phyloP scores from a whole-genome alignment of 2,888 invertebrate species.

The Parapristionchus giblindavisi region DNA sequence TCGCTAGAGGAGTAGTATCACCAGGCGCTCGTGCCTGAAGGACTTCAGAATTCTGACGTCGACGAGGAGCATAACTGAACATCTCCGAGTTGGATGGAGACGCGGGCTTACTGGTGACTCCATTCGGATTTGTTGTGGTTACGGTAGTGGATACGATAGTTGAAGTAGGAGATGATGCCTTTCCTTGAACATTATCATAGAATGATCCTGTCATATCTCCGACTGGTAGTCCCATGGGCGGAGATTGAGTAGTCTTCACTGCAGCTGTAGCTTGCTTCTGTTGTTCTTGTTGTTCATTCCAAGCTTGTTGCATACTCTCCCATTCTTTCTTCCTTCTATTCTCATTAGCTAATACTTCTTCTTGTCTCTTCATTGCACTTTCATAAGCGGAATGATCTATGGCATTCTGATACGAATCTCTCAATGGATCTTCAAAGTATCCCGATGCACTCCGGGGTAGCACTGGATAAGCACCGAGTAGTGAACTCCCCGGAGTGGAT shows the following conservation, averaged over 20 bases:
- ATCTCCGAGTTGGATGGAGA: constrained; percentile 29
- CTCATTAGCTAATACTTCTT: constrained; percentile 3
- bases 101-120: not conserved
- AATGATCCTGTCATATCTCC: constrained; percentile 35
- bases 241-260: not conserved
- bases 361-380: constrained; percentile 2
- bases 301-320: not conserved
- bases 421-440: constrained; percentile 49
- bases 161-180: constrained; percentile 26
- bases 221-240: not conserved
- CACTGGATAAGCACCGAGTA: constrained; percentile 37
- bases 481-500: not conserved
- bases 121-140: not conserved
- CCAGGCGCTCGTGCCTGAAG: constrained; percentile 8
- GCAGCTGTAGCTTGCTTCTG: not conserved
- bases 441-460: constrained; percentile 59
- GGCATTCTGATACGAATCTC: constrained; percentile 29
- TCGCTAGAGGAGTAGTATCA: not conserved
- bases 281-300: not conserved
- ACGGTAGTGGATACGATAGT: not conserved
- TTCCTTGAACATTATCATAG: constrained; percentile 42
- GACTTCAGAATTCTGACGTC: constrained; percentile 25
- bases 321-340: constrained; percentile 13
- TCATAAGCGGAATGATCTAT: not conserved
- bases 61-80: constrained; percentile 27